These are phyloP conservation scores for Poecile atricapillus DNA, from an alignment of 2,113 vertebrate species.

Conservation along the genomic window DNA sequence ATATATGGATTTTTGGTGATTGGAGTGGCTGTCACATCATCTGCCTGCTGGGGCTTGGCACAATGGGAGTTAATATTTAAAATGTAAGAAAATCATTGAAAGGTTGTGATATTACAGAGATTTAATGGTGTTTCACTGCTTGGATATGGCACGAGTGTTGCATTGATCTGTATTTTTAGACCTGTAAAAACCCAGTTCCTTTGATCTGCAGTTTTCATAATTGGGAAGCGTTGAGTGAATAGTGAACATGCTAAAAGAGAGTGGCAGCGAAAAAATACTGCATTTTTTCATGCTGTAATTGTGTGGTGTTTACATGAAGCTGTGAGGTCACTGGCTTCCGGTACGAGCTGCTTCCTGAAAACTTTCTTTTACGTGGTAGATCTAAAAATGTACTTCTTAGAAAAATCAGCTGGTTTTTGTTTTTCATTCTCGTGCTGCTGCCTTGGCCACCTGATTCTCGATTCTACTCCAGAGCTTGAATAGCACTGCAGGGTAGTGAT, in stretches of 20 bases:
- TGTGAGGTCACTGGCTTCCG: constrained; percentile 58
- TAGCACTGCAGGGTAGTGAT: rapidly evolving
- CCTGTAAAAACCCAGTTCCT: not conserved
- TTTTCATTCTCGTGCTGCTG: not conserved
- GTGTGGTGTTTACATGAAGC: constrained; percentile 35
- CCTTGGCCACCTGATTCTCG: not conserved
- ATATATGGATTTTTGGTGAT: not conserved
- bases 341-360: constrained; percentile 53
- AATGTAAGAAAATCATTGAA: not conserved
- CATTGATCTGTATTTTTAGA: not conserved
- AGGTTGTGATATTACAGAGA: not conserved
- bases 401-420: constrained; percentile 51
- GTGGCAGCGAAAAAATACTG: not conserved
- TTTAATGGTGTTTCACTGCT: not conserved
- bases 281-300: not conserved
- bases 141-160: not conserved
- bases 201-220: not conserved
- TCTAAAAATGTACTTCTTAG: constrained; percentile 55
- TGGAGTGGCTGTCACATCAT: not conserved
- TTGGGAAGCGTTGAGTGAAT: not conserved
- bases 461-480: not conserved
- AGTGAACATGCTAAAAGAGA: not conserved
- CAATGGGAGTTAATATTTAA: not conserved
- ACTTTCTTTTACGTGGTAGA: constrained; percentile 1
- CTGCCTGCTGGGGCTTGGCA: not conserved